A percentile compares a stretch with the other conserved stretches of the same genome.
Evolutionary conservation across 1,140 invertebrate genomes (phyloP).

Genomic region (Hycleus cichorii): DNA sequence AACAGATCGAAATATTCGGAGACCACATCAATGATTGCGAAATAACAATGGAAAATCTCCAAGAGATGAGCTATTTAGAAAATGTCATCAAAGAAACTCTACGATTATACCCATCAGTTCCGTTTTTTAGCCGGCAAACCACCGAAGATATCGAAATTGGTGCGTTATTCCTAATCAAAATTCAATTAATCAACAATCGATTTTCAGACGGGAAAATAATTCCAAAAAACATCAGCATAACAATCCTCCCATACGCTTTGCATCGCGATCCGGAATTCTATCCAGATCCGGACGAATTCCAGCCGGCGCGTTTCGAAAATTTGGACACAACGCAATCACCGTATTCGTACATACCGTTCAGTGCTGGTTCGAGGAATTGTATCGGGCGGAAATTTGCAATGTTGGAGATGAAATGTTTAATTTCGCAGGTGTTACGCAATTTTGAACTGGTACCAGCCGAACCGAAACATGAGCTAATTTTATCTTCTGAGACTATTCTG

Average conservation of each 20-base stretch:
- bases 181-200: not conserved
- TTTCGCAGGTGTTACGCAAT: conserved; percentile 57
- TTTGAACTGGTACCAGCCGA: conserved; percentile 45
- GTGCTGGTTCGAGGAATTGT: conserved; percentile 68
- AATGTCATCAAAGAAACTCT: conserved; percentile 30
- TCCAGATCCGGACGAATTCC: conserved; percentile 63
- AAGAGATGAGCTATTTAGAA: conserved; percentile 54
- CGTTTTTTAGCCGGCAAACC: conserved; percentile 50
- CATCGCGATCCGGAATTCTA: conserved; percentile 62
- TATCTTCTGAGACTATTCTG: conserved; percentile 37
- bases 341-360: conserved; percentile 66
- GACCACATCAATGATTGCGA: conserved; percentile 17
- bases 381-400: conserved; percentile 71
- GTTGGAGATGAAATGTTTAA: conserved; percentile 62
- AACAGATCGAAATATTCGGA: conserved; percentile 12
- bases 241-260: conserved; percentile 50
- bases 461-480: conserved; percentile 26
- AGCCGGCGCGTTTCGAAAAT: conserved; percentile 71
- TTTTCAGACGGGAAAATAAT: conserved; percentile 38
- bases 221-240: conserved; percentile 47
- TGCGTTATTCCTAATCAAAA: conserved; percentile 1
- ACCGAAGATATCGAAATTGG: conserved; percentile 44
- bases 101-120: conserved; percentile 23
- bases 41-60: conserved; percentile 43
- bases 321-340: conserved; percentile 48